phyloP scores from a whole-genome alignment of 2,888 invertebrate genomes.

The Scaptomyza tumidula region DNA sequence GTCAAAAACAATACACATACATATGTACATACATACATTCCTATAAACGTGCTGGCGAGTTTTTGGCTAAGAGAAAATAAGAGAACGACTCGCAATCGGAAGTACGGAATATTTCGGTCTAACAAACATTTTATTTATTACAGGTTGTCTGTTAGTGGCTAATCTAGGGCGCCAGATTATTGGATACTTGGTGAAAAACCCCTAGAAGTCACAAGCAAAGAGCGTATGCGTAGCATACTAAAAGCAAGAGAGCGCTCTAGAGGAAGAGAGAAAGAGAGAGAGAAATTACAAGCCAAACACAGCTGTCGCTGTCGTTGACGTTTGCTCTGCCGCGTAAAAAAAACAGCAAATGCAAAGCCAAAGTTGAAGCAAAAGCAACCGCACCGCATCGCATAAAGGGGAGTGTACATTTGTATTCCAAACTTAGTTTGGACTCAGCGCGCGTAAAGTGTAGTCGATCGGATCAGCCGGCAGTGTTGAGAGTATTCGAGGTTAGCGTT shows the following conservation, averaged over 20 bases:
- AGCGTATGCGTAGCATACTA: slow-evolving; percentile 45
- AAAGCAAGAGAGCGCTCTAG: slow-evolving; percentile 12
- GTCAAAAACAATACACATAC: background rate
- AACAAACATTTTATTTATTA: slow-evolving; percentile 19
- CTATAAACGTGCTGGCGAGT: slow-evolving; percentile 3
- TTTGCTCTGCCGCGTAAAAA: slow-evolving; percentile 10
- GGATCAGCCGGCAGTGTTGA: slow-evolving; percentile 1
- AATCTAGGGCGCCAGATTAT: slow-evolving; percentile 19
- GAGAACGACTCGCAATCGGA: slow-evolving; percentile 12
- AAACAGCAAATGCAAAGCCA: slow-evolving; percentile 61
- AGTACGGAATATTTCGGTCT: slow-evolving; percentile 3
- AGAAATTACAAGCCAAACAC: slow-evolving; percentile 28
- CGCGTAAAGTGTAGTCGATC: slow-evolving; percentile 55
- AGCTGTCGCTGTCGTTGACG: slow-evolving; percentile 28
- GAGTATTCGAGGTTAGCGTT: background rate
- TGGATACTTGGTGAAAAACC: slow-evolving; percentile 7
- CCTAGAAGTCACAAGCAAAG: slow-evolving; percentile 24
- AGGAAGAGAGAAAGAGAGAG: slow-evolving; percentile 12
- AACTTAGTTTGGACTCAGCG: slow-evolving; percentile 67
- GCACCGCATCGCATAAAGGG: slow-evolving; percentile 57
- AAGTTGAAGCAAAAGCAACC: slow-evolving; percentile 48
- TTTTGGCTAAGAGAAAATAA: slow-evolving; percentile 4
- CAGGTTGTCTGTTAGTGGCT: slow-evolving; percentile 21
- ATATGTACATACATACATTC: background rate
- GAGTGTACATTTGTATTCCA: slow-evolving; percentile 41